phyloP scores from a whole-genome alignment of 2,888 invertebrate genomes.

The Hipparchia sbordonii region DNA sequence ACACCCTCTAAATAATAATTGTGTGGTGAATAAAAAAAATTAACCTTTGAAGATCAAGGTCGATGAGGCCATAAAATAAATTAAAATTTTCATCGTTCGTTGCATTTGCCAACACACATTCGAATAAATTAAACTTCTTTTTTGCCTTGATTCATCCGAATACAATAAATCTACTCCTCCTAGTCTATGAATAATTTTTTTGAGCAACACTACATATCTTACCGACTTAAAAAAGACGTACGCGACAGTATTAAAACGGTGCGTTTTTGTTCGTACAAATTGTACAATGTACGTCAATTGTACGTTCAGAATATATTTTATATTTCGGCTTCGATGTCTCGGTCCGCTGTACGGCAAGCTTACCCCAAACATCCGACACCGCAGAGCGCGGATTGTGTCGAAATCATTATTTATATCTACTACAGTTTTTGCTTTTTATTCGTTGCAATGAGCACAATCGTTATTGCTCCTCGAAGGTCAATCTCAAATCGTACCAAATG shows the following conservation, averaged over 20 bases:
- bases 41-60: constrained; percentile 11
- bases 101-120: background rate
- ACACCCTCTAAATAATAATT: background rate
- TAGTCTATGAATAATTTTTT: too few species aligned
- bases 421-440: background rate
- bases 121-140: constrained; percentile 5
- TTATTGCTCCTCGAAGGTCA: constrained; percentile 2
- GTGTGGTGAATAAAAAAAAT: background rate
- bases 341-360: background rate
- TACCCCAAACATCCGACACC: constrained; percentile 12
- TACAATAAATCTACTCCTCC: background rate
- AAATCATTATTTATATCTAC: background rate
- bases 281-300: background rate
- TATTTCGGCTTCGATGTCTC: constrained; percentile 8
- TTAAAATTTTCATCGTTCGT: background rate
- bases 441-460: background rate
- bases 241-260: background rate
- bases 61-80: background rate
- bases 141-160: background rate
- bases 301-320: background rate
- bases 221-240: too few species aligned
- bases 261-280: background rate
- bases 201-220: too few species aligned
- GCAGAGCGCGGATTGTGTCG: background rate
- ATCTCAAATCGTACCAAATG: background rate